Conservation (phyloP, 2,113 vertebrate genomes). For the Gnathochromis pfefferi region DNA sequence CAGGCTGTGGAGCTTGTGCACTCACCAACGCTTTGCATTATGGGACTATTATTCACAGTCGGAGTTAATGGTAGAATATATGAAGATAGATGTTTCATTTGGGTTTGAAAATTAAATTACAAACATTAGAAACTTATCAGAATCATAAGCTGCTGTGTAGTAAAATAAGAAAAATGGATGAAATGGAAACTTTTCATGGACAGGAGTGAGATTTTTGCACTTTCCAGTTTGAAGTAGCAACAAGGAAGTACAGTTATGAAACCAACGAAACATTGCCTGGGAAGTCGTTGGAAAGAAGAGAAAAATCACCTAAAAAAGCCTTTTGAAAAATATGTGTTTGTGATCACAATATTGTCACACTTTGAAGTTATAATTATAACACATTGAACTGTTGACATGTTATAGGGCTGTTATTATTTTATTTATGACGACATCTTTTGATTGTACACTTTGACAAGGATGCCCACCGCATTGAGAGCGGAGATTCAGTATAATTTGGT, state of each 20-base stretch:
- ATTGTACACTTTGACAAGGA: background rate
- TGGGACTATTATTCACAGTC: background rate
- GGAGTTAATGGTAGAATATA: background rate
- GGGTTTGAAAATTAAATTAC: fast-evolving
- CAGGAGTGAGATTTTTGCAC: background rate
- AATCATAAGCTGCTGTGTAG: background rate
- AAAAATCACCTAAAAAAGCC: background rate
- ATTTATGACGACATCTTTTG: background rate
- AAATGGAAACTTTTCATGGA: background rate
- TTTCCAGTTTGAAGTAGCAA: background rate
- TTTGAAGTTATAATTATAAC: background rate
- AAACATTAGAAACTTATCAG: background rate
- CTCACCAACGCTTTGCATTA: background rate
- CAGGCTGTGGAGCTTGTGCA: background rate
- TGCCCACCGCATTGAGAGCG: fast-evolving
- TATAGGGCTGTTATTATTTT: background rate
- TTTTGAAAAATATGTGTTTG: background rate
- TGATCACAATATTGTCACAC: background rate
- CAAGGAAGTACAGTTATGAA: background rate
- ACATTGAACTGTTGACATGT: background rate
- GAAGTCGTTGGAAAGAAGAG: background rate
- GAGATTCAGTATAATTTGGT: background rate
- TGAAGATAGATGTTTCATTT: background rate
- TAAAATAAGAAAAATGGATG: background rate
- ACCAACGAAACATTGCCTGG: fast-evolving